Conservation (phyloP, 2,888 invertebrate species). For the Eilema griseolum region DNA sequence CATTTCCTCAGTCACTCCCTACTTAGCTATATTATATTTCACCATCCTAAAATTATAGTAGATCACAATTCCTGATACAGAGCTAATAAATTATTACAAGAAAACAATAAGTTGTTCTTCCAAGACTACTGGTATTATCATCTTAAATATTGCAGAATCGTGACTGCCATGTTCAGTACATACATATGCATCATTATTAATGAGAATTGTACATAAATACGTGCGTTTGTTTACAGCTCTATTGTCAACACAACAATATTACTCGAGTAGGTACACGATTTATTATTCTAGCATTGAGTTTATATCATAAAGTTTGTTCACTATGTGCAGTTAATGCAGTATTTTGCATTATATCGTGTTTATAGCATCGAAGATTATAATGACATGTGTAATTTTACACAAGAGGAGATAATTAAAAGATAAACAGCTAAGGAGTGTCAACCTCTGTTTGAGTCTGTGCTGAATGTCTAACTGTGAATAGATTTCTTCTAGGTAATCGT, state of each 20-base stretch:
- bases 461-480: no score
- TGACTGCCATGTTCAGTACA: constrained; percentile 13
- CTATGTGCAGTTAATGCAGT: background rate
- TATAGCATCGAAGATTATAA: background rate
- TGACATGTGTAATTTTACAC: no score
- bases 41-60: background rate
- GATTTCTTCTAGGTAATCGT: no score
- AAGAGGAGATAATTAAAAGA: no score
- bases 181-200: constrained; percentile 13
- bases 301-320: background rate
- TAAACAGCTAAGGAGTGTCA: no score
- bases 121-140: background rate
- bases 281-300: background rate
- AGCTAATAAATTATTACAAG: background rate
- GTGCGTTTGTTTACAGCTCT: background rate
- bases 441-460: no score
- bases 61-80: background rate
- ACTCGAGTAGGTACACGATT: background rate
- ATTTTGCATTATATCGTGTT: background rate
- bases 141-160: constrained; percentile 10
- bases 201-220: constrained; percentile 13
- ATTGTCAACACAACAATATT: constrained; percentile 6
- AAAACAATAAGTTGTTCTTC: background rate
- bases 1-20: no score
- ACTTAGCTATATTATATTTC: no score